Conservation (phyloP, 2,797 vertebrate genomes). For the Enteromius anoplus region DNA sequence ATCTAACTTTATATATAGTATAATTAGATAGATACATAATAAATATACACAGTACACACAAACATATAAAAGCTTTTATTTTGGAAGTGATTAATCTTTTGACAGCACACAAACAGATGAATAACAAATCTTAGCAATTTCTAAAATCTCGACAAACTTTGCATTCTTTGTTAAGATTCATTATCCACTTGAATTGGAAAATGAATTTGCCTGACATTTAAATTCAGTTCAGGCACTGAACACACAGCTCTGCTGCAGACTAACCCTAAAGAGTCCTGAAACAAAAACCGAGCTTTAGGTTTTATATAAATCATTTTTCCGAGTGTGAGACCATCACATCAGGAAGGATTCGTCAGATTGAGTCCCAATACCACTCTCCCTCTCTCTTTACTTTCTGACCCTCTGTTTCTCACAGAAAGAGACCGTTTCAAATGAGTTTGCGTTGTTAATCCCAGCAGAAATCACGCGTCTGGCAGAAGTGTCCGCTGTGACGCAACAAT, state of each 20-base stretch:
- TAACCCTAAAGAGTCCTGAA: neutral
- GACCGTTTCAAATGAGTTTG: neutral
- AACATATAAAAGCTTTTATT: too few species aligned
- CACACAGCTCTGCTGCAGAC: neutral
- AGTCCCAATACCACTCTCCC: neutral
- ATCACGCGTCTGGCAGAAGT: constrained; percentile 4
- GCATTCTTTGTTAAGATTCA: neutral
- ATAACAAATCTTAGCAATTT: too few species aligned
- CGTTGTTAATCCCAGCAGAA: constrained; percentile 15
- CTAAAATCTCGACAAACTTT: neutral
- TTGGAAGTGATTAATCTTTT: too few species aligned
- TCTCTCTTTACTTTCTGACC: neutral
- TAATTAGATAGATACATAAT: too few species aligned
- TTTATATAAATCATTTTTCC: neutral
- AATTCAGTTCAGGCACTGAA: neutral
- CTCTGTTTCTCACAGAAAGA: neutral
- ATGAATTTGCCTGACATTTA: neutral
- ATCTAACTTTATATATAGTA: too few species aligned
- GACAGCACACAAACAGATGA: too few species aligned
- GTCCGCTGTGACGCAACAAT: constrained; percentile 27
- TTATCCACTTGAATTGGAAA: neutral
- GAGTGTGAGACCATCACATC: neutral
- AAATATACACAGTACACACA: too few species aligned
- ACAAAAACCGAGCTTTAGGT: neutral
- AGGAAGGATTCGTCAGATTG: neutral